Evolutionary conservation across 2,797 vertebrate genomes (phyloP), one percentile per base, ranked within the genome.

Genomic region (Lepus townsendii): DNA sequence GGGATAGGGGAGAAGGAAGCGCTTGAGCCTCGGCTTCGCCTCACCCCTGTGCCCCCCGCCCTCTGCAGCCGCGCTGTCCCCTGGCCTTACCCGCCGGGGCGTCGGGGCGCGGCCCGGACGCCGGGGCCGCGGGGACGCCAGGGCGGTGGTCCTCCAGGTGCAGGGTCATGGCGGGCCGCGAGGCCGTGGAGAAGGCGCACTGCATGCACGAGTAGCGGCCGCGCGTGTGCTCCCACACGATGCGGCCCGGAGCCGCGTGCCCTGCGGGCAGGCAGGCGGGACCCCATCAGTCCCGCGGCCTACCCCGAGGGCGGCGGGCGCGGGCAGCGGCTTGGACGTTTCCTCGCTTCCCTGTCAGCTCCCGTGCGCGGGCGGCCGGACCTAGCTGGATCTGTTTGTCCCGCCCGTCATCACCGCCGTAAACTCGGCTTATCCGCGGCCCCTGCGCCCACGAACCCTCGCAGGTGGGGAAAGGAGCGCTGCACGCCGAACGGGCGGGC

Each of bases 191-290:
- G 97, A 98, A 98, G 89, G 98, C 98, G 93, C 99, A 99, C 98
- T 99, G 99, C 94, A 99, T 98, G 96, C 99, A 99, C 14, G 98
- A 99, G 97, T 99, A 99, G 96, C 98, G 98, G 73, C 99, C 99
- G 87, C 98, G 99, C 6, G 99, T 99, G 98, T 99, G 99, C 97
- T 99, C 99, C 99, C 99, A 99, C 20, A 99, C 98, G 42, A 99
- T 98, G 73, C 99, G 99, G 95, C 99, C 99, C 97, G 96, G 98
- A 97, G 98, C 98, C 77, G 98, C 95, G 90, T 98, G 97, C 83
- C 98, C 99, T 99, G 97, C 90, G n/a, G 87, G 96, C 38, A 65
- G 88, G 94, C 71, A 26, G 91, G 83, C 83, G 38, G 83, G 71
- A 10, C 10, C 27, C 57, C 4, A 30, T 94, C 75, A 93, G 93